These are phyloP conservation scores for Coelopa frigida DNA, from an alignment of 1,140 invertebrate species.

Conservation along the genomic window DNA sequence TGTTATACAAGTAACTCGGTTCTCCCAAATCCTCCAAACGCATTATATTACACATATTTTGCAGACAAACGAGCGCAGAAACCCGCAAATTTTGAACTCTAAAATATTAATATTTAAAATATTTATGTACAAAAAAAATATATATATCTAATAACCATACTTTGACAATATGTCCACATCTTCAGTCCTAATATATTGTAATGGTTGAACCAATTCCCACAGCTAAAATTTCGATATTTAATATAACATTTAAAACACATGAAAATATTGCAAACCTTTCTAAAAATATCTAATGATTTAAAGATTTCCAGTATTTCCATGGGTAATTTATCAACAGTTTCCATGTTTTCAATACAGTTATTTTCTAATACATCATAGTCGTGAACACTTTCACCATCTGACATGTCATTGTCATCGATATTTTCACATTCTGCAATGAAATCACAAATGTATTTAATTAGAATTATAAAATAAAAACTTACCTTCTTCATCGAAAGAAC, in stretches of 20 bases:
- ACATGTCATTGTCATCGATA: constrained; percentile 25
- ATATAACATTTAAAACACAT: neutral
- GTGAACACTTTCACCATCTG: constrained; percentile 30
- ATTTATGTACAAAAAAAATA: neutral
- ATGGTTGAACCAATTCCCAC: constrained; percentile 20
- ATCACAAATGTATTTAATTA: neutral
- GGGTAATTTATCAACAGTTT: constrained; percentile 26
- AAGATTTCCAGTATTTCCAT: constrained; percentile 24
- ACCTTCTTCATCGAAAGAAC: constrained; percentile 53
- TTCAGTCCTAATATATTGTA: constrained; percentile 17
- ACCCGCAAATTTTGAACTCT: constrained; percentile 21
- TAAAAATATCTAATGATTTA: constrained; percentile 17
- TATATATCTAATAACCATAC: neutral
- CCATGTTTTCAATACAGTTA: constrained; percentile 27
- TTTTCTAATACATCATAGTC: constrained; percentile 26
- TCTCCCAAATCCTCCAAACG: constrained; percentile 29
- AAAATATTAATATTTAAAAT: neutral
- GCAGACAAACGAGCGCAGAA: constrained; percentile 27
- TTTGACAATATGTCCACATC: neutral
- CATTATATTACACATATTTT: constrained; percentile 30
- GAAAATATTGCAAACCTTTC: constrained; percentile 14
- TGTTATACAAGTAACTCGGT: constrained; percentile 23
- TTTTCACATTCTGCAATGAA: constrained; percentile 14
- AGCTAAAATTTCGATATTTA: constrained; percentile 10
- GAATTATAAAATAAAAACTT: constrained; percentile 1